Conservation (phyloP, 2,888 invertebrate genomes). For the Meganola albula region DNA sequence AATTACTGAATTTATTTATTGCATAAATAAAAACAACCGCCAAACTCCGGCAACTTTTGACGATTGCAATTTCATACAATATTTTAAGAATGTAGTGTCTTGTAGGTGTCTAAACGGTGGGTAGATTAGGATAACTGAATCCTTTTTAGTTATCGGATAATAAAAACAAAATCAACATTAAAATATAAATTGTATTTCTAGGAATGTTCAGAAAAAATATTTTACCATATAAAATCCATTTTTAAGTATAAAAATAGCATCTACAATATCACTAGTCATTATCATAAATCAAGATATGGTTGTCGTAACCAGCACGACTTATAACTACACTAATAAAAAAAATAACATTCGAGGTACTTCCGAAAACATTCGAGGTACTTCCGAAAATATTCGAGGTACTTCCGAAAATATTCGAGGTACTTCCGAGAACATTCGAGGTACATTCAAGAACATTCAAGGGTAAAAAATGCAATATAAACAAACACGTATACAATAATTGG, state of each 20-base stretch:
- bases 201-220: slow-evolving; percentile 5
- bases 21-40: too few relatives aligned
- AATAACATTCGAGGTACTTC: slow-evolving; percentile 18
- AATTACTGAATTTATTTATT: too few relatives aligned
- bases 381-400: slow-evolving; percentile 12
- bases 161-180: neutral
- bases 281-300: slow-evolving; percentile 8
- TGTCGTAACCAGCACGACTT: slow-evolving; percentile 46
- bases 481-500: too few relatives aligned
- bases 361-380: slow-evolving; percentile 21
- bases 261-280: slow-evolving; percentile 16
- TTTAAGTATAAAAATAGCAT: slow-evolving; percentile 13
- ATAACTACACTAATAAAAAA: slow-evolving; percentile 5
- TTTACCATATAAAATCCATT: slow-evolving; percentile 8
- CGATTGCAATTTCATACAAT: too few relatives aligned
- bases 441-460: slow-evolving; percentile 1
- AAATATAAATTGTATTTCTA: slow-evolving; percentile 1
- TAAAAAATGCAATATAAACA: too few relatives aligned
- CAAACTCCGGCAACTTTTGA: too few relatives aligned
- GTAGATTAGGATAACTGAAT: neutral
- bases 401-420: slow-evolving; percentile 3
- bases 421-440: slow-evolving; percentile 2
- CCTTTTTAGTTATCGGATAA: neutral
- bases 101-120: too few relatives aligned
- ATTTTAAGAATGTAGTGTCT: too few relatives aligned